Evolutionary conservation across 2,797 vertebrate genomes (phyloP), one percentile per base, ranked within the genome.

Genomic region (Aldrovandia affinis): DNA sequence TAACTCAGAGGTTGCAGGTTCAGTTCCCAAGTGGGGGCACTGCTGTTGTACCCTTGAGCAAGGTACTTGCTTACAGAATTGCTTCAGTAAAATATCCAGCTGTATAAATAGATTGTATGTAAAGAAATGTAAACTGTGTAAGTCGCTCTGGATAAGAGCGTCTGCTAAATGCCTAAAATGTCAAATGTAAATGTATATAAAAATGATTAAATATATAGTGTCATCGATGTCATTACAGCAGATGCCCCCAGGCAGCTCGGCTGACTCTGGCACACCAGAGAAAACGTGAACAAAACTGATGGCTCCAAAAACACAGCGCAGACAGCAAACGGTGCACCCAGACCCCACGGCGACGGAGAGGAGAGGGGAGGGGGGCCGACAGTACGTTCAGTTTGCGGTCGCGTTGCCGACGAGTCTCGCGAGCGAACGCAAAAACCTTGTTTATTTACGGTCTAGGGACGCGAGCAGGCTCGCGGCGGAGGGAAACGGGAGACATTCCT

Each of bases 241-340:
- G n/a, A n/a, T n/a, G 25, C 42, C 73, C 73, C 73, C 73, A 12
- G 73, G 73, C 73, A 22, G 39, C 25, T 77, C 73, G 39, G 39
- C 36, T 47, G 36, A 73, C 68, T 73, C 36, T 33, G 20, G 30
- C 20, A 47, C 39, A 44, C 25, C 42, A 15, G 14, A 33, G 52
- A 73, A 54, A 52, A 50, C 54, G 14, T 20, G 54, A 86, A 83
- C 85, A 80, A 85, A 83, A 88, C 84, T 87, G 87, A 86, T 7
- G 81, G 59, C 59, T 83, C 33, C n/a, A 84, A 85, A n/a, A 83
- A 85, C 82, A 81, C 84, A 81, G 70, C 33, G 44, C 83, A 86
- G 86, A 86, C 78, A 87, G 87, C 87, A 87, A 88, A 88, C 81
- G 83, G 85, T 65, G 80, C 61, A 57, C 63, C 75, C 65, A 80